phyloP scores from a whole-genome alignment of 2,113 vertebrate genomes.

The Amazona vittata region DNA sequence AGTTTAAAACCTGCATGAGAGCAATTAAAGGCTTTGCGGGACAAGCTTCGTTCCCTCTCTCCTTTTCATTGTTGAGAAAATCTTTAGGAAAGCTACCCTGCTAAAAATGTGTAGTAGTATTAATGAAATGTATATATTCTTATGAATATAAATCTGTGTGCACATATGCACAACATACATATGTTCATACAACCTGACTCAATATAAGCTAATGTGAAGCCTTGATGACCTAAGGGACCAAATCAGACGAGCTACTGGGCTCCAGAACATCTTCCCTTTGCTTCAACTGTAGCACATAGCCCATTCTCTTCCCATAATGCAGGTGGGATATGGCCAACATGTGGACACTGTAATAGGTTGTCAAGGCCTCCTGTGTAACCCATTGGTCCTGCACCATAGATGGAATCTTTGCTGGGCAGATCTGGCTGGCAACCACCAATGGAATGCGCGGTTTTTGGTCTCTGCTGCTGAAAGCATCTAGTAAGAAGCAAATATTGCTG shows the following conservation, averaged over 20 bases:
- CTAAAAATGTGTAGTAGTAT: not conserved
- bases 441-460: accelerated
- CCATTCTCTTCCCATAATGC: not conserved
- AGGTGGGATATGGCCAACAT: not conserved
- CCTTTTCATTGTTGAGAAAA: not conserved
- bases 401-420: not conserved
- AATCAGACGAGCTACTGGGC: not conserved
- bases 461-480: not conserved
- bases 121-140: not conserved
- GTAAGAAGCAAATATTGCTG: not conserved
- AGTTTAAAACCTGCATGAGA: not conserved
- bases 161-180: not conserved
- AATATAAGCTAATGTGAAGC: not conserved
- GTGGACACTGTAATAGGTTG: accelerated
- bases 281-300: not conserved
- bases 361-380: not conserved
- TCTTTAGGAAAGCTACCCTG: not conserved
- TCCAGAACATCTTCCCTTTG: not conserved
- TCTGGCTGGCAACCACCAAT: not conserved
- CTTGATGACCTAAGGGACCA: not conserved
- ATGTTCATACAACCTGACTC: not conserved
- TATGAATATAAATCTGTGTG: not conserved
- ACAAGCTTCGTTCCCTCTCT: not conserved
- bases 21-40: not conserved
- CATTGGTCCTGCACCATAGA: not conserved